Percentiles rank a stretch among this genome's conserved stretches.
Evolutionary conservation across 23 tunicate genomes (phyloP).

Genomic region (Phallusia fumigata): DNA sequence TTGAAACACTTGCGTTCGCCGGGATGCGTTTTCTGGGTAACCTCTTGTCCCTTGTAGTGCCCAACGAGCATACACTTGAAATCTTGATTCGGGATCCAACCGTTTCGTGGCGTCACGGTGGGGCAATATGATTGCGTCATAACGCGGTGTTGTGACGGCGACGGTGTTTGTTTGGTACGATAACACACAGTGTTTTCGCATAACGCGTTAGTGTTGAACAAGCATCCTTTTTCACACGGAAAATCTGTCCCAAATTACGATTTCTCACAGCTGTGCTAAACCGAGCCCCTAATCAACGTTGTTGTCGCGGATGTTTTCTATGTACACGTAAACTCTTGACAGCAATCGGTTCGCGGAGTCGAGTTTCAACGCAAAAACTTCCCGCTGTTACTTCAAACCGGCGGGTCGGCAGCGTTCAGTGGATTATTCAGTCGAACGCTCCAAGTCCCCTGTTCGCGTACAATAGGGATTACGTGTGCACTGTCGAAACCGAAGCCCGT

Average conservation of each 20-base stretch:
- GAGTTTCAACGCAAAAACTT: background rate
- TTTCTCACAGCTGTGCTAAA: background rate
- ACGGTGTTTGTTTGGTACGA: background rate
- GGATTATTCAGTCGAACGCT: background rate
- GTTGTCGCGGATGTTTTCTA: background rate
- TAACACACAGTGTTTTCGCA: background rate
- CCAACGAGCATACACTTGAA: background rate
- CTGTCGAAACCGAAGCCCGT: background rate
- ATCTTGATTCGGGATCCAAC: background rate
- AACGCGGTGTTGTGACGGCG: background rate
- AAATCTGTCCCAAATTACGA: background rate
- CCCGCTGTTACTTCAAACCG: background rate
- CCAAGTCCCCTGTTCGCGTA: background rate
- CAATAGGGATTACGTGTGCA: background rate
- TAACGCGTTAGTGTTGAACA: background rate
- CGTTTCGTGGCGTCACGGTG: background rate
- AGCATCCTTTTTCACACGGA: conserved; percentile 4
- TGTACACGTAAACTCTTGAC: background rate
- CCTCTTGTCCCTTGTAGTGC: background rate
- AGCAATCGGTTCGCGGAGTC: background rate
- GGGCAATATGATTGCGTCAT: background rate
- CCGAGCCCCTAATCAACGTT: background rate
- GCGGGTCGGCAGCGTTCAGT: background rate
- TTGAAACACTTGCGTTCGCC: background rate
- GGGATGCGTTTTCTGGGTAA: background rate